These are phyloP conservation scores for Gortyna flavago DNA, from an alignment of 2,888 invertebrate genomes.

Conservation along the genomic window DNA sequence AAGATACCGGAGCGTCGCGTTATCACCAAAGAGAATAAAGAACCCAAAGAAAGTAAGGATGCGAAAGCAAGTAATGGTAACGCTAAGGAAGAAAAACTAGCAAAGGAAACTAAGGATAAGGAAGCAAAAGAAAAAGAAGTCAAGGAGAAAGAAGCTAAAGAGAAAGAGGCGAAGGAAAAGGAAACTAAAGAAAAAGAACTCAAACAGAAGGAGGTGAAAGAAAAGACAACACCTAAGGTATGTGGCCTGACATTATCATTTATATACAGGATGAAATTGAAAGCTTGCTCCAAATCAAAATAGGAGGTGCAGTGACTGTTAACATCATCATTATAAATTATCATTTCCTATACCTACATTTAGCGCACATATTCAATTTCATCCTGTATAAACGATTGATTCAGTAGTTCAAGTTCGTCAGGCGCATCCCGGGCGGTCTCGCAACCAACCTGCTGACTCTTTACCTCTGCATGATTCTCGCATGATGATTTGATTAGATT, in stretches of 20 bases:
- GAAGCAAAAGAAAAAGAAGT: slow-evolving; percentile 69
- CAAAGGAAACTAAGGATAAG: slow-evolving; percentile 60
- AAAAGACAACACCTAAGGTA: background rate
- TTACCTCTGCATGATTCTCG: background rate
- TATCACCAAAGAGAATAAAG: slow-evolving; percentile 83
- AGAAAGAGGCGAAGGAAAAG: slow-evolving; percentile 13
- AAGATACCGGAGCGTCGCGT: slow-evolving; percentile 75
- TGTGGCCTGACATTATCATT: background rate
- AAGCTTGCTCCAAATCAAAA: background rate
- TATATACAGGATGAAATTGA: background rate
- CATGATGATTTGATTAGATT: too few relatives aligned
- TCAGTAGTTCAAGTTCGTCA: background rate
- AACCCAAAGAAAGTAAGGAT: slow-evolving; percentile 81
- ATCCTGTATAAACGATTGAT: background rate
- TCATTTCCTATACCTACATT: background rate
- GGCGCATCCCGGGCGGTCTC: background rate
- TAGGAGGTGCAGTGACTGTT: background rate
- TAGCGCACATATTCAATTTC: background rate
- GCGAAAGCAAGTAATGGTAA: slow-evolving; percentile 69
- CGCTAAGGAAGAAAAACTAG: slow-evolving; percentile 71
- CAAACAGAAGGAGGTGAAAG: background rate
- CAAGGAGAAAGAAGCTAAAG: slow-evolving; percentile 19
- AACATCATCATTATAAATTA: background rate
- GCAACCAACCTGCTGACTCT: background rate
- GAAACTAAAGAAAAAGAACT: slow-evolving; percentile 5